Evolutionary conservation across 2,797 vertebrate species (phyloP).

Genomic region (Oreortyx pictus): DNA sequence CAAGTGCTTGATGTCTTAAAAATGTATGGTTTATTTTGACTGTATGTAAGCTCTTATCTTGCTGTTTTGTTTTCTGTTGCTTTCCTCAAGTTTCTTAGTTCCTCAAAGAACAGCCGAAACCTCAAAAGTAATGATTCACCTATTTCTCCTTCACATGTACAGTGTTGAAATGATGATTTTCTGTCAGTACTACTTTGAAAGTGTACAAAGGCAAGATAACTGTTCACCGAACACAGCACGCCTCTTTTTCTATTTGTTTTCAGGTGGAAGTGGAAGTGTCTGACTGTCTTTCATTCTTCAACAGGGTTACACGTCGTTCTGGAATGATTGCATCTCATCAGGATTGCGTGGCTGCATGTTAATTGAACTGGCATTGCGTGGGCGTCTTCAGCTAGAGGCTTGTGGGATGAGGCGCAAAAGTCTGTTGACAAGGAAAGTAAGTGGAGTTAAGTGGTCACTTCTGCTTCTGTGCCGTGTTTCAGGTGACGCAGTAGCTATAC

Average conservation of each 20-base stretch:
- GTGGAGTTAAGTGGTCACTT: neutral
- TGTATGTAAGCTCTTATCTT: neutral
- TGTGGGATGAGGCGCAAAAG: conserved; percentile 96
- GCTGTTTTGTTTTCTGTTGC: neutral
- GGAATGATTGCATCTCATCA: conserved; percentile 98
- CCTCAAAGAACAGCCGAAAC: neutral
- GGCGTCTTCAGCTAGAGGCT: conserved; percentile 92
- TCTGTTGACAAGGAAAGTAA: conserved; percentile 93
- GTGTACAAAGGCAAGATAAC: neutral
- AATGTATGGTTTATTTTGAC: neutral
- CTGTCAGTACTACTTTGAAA: neutral
- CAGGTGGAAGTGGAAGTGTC: neutral
- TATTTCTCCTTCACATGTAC: neutral
- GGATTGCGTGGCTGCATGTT: conserved; percentile 96
- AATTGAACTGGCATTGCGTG: conserved; percentile 92
- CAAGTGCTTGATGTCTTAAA: neutral
- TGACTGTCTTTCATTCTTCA: conserved; percentile 44
- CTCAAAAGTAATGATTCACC: neutral
- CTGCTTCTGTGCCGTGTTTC: neutral
- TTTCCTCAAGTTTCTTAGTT: neutral
- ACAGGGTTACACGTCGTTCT: conserved; percentile 97
- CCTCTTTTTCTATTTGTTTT: neutral
- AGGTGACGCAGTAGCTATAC: neutral
- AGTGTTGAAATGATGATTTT: neutral
- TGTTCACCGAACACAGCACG: neutral